Percentiles rank a stretch among this genome's conserved stretches.
These are phyloP conservation scores for Neria commutata DNA, from an alignment of 2,888 invertebrate genomes.

Conservation along the genomic window DNA sequence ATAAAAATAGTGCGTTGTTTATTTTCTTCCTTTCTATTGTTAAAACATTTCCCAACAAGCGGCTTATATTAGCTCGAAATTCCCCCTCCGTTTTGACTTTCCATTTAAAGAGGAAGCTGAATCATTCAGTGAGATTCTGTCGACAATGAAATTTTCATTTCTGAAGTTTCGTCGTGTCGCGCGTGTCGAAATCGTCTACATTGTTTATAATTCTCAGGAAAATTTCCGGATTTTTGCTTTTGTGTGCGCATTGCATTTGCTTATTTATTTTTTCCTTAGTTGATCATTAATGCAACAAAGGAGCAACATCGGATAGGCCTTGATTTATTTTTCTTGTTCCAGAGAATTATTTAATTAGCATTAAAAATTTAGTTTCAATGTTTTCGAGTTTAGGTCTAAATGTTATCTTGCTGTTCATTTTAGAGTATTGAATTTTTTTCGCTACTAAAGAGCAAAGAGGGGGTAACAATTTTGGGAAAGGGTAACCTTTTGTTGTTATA, in stretches of 20 bases:
- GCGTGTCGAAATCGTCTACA: constrained; percentile 15
- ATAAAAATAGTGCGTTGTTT: constrained; percentile 6
- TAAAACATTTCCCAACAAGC: not conserved
- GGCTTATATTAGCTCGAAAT: not conserved
- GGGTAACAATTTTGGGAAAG: not conserved
- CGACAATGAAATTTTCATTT: not conserved
- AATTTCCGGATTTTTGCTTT: constrained; percentile 10
- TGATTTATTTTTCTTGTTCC: not conserved
- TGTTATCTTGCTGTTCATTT: no score
- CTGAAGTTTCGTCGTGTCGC: not conserved
- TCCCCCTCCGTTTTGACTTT: not conserved
- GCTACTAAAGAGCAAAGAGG: not conserved
- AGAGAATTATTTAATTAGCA: not conserved
- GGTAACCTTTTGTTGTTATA: no score
- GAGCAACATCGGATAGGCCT: no score
- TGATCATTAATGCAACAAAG: not conserved
- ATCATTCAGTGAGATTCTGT: no score
- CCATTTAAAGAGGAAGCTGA: not conserved
- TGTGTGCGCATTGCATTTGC: not conserved
- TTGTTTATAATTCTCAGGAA: constrained; percentile 17
- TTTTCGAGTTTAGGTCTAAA: not conserved
- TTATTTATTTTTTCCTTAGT: not conserved
- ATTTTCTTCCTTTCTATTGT: not conserved
- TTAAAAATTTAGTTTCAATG: not conserved
- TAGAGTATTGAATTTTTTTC: not conserved